phyloP scores from a whole-genome alignment of 2,113 vertebrate species.

The Tychaedon coryphoeus region DNA sequence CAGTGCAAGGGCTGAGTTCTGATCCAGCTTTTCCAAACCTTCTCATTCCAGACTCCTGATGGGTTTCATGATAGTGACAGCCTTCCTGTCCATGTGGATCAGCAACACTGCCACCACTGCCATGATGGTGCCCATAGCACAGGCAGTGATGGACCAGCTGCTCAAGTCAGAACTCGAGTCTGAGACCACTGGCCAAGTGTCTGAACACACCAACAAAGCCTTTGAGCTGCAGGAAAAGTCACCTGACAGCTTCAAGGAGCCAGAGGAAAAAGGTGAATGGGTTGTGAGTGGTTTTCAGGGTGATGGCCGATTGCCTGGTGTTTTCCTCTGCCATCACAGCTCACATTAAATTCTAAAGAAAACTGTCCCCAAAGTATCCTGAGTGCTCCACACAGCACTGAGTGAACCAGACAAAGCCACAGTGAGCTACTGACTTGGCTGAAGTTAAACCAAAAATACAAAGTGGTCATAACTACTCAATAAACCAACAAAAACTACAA shows the following conservation, averaged over 20 bases:
- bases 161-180: conserved; percentile 23
- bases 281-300: not conserved
- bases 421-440: not conserved
- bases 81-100: conserved; percentile 98
- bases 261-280: not conserved
- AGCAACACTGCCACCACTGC: conserved; percentile 93
- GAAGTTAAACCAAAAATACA: not conserved
- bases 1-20: not conserved
- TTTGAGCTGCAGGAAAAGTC: conserved; percentile 73
- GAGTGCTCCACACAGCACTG: not conserved
- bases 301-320: not conserved
- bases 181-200: fast-evolving
- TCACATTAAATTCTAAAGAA: not conserved
- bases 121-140: conserved; percentile 94
- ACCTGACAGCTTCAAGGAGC: not conserved
- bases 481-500: not conserved
- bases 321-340: not conserved
- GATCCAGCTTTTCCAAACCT: not conserved
- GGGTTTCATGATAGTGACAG: conserved; percentile 90
- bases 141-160: conserved; percentile 87
- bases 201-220: conserved; percentile 18
- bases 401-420: not conserved
- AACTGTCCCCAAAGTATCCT: not conserved
- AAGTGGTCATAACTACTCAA: not conserved
- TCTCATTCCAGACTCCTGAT: conserved; percentile 79